phyloP scores from a whole-genome alignment of 35 echinoderm and acorn worm species.

The Heliocidaris erythrogramma region DNA sequence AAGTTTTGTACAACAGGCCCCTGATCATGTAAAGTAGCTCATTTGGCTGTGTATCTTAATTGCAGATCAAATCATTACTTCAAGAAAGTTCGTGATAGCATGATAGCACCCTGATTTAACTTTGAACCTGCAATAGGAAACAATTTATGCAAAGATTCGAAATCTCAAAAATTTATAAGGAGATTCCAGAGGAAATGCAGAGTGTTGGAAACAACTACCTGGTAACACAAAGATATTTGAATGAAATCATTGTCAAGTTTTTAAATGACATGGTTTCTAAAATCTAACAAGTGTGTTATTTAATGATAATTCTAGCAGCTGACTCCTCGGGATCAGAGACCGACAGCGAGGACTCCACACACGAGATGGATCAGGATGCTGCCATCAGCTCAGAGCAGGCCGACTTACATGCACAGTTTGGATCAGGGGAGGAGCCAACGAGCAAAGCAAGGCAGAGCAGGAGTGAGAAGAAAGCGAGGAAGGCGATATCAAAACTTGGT shows the following conservation, averaged over 20 bases:
- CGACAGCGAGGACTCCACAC: conserved; percentile 40
- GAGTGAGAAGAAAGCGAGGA: conserved; percentile 85
- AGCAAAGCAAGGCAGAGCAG: conserved; percentile 92
- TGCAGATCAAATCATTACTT: too few species aligned
- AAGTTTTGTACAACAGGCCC: too few species aligned
- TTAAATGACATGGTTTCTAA: not conserved
- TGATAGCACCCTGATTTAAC: too few species aligned
- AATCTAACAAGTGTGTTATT: not conserved
- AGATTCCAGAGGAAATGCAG: not conserved
- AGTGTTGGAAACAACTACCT: not conserved
- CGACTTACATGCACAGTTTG: conserved; percentile 60
- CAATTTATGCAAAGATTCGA: too few species aligned
- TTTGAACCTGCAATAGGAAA: too few species aligned
- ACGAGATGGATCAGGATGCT: conserved; percentile 1
- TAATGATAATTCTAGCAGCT: not conserved
- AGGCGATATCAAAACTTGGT: conserved; percentile 69
- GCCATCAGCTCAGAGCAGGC: conserved; percentile 20
- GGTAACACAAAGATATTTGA: not conserved
- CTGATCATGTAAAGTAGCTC: too few species aligned
- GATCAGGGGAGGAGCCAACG: conserved; percentile 73
- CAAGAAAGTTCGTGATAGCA: too few species aligned
- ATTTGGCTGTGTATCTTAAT: too few species aligned
- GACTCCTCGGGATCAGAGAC: conserved; percentile 40
- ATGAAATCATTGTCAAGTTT: not conserved
- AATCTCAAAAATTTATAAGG: not conserved